Evolutionary conservation across 2,888 invertebrate genomes (phyloP), one percentile per base, ranked within the genome.

Genomic region (Nemurella pictetii): DNA sequence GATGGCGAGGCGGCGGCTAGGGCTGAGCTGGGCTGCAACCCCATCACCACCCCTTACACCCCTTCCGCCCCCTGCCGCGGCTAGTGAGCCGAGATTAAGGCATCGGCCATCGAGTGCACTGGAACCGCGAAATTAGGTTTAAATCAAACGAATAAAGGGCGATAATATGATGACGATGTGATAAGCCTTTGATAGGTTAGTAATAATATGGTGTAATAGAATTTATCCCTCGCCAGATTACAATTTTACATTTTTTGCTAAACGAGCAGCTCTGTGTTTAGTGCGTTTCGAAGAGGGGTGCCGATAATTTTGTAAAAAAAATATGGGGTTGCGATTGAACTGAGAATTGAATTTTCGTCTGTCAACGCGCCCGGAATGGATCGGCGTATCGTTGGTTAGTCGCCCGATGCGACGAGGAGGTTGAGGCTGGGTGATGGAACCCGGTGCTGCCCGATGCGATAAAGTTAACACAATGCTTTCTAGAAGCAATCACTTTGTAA

Each of bases 71-170:
- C 32, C 32, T 9, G 15, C 55, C 55, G 20, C 55, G 55, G 55
- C 55, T 15, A 12, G 55, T 7, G 55, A 55, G 20, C 55, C 55
- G 55, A 55, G 55, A 55, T 55, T 55, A 55, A 55, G 55, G 55
- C 55, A 55, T 55, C 5, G 55, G 29, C 78, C 20, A n/a, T 78
- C 30, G 78, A 78, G 78, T 78, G 78, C 30, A 36, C 2, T 12
- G 36, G 80, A 81, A 81, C 80, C 80, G 80, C 80, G 36, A 81
- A 32, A 81, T 81, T 81, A 32, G 80, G 80, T 81, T 81, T 81
- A 81, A 81, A 81, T 81, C 80, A 81, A 30, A 81, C 80, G 35
- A 7, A 81, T 30, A 81, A 81, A 35, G 80, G 35, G 30, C 29
- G 36, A 26, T 81, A 26, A 81, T 81, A 35, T 81, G 30, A 81